Base-by-base conservation (phyloP, 2,113 vertebrate species). In the Tupaia chinensis region DNA sequence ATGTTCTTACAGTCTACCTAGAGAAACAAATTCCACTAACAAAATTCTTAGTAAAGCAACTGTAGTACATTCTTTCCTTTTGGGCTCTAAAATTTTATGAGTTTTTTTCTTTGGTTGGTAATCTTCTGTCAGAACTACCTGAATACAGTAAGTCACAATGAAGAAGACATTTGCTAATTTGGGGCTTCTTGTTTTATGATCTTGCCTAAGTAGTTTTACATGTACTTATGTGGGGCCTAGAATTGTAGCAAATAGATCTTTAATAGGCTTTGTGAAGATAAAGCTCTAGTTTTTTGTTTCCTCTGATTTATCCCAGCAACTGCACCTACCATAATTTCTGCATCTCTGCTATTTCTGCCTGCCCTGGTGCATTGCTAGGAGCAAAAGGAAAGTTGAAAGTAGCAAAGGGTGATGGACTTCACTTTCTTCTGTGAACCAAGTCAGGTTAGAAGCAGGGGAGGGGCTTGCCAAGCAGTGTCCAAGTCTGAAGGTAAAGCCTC, bases 231-330 rank as follows among this genome's bases (percentile, higher is more conserved):
- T 76, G 91, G 10, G 9, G 77, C n/a, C 25, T 79, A 19, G 54
- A 92, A 69, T 63, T 85, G 22, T 16, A 91, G 34, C 34, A 65
- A 44, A 74, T 1, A 61, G 17, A 53, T 9, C 25, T 88, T 95
- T 81, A 80, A 81, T 72, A 44, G 25, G 13, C 61, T 91, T 95
- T 91, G 13, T 88, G 27, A 54, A 90, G 44, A 87, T 58, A 88
- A 86, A 82, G 79, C 19, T 97, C 17, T 90, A 83, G 32, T 53
- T 96, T 93, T 32, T 94, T 87, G 58, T 29, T 29, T 93, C 69
- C 56, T 82, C 23, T 85, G 56, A 91, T 69, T 94, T 82, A 82
- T 20, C 87, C 27, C 11, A 76, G 77, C 56, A 56, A 65, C 32
- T 87, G 34, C 17, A 90, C n/a, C 70, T 78, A 56, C 44, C 80